A percentile compares a stretch with the other conserved stretches of the same genome.
Conservation (phyloP, 2,797 vertebrate genomes). For the Heteromormyrus szaboi region DNA sequence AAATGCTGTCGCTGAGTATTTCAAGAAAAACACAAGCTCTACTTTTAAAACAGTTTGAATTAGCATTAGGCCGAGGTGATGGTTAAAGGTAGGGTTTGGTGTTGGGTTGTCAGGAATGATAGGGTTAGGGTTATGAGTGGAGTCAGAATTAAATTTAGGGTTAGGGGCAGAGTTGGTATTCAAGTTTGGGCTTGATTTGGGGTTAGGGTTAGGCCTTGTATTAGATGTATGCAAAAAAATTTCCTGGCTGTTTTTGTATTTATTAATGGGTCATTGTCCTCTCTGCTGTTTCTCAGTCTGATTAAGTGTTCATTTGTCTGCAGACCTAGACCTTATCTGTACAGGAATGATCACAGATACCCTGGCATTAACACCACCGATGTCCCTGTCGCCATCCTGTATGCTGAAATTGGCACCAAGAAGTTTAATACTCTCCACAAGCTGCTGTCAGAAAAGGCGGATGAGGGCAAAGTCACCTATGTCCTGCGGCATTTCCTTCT, state of each 20-base stretch:
- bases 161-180: background rate
- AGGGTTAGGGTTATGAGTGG: background rate
- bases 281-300: background rate
- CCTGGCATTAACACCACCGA: constrained; percentile 67
- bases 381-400: constrained; percentile 78
- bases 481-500: constrained; percentile 85
- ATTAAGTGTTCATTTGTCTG: constrained; percentile 31
- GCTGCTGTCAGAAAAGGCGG: constrained; percentile 73
- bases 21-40: background rate
- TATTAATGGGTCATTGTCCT: background rate
- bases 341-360: constrained; percentile 84
- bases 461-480: constrained; percentile 72
- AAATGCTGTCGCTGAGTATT: background rate
- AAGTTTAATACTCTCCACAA: constrained; percentile 82
- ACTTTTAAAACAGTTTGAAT: background rate
- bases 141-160: background rate
- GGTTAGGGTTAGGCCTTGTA: background rate
- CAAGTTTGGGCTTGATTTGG: background rate
- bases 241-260: background rate
- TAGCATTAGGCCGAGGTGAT: background rate
- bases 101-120: background rate
- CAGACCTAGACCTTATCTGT: constrained; percentile 83
- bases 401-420: constrained; percentile 91
- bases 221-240: background rate
- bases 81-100: background rate